Evolutionary conservation across 2,888 invertebrate genomes (phyloP).

Genomic region (Caprella mutica): DNA sequence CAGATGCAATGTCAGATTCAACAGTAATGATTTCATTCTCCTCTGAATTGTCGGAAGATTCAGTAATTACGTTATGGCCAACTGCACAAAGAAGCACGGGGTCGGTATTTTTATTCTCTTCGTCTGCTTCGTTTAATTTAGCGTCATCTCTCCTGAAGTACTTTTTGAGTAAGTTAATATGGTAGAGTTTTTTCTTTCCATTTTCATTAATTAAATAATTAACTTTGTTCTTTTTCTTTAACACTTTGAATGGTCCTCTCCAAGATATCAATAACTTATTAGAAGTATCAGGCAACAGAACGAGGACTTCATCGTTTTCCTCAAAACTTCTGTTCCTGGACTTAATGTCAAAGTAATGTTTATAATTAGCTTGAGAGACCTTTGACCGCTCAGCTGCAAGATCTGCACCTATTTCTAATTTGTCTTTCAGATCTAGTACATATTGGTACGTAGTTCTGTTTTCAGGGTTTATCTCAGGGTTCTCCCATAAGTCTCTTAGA

Average conservation of each 20-base stretch:
- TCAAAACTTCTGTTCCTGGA: neutral
- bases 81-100: neutral
- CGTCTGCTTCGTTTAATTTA: neutral
- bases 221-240: neutral
- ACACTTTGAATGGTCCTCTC: slow-evolving; percentile 2
- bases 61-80: neutral
- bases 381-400: slow-evolving; percentile 6
- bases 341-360: slow-evolving; percentile 6
- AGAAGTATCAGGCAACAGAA: neutral
- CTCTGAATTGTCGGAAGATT: neutral
- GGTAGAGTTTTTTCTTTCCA: neutral
- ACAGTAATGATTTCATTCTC: neutral
- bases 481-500: slow-evolving; percentile 6
- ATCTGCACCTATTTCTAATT: neutral
- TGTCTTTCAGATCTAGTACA: slow-evolving; percentile 1
- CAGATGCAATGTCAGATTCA: too few relatives aligned
- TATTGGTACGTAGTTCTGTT: slow-evolving; percentile 7
- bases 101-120: neutral
- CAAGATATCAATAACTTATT: slow-evolving; percentile 7
- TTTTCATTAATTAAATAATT: slow-evolving; percentile 8
- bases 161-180: neutral
- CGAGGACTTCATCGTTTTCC: slow-evolving; percentile 1
- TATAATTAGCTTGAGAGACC: neutral
- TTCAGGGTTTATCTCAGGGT: neutral
- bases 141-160: neutral